Base-by-base conservation (phyloP, 2,113 vertebrate species). In the Gymnobelideus leadbeateri region DNA sequence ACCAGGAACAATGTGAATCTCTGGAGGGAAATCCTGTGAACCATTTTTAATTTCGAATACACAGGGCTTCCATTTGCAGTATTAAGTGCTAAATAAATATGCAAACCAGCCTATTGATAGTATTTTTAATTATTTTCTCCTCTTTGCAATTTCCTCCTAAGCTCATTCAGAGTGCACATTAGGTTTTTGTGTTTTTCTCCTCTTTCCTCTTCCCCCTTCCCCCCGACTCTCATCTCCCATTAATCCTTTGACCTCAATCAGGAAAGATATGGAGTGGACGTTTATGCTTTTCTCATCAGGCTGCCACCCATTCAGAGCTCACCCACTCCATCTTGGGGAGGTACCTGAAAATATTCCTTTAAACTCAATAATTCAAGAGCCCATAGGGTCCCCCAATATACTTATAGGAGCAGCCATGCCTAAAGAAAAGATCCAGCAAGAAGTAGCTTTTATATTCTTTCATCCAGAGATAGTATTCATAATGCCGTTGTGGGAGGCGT, bases 1-100 rank as follows among this genome's bases (percentile, higher is more conserved):
- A 90, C 77, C 61, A 92, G 53, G 57, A 91, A 50, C 57, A 93
- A 89, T 90, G 91, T 95, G 92, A 96, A 57, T 89, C 51, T 51
- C 43, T 43, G 49, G 46, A 2, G 31, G 68, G 77, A 49, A 61
- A n/a, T 12, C 51, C 31, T 92, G 51, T 61, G 91, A 89, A 92
- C 52, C 50, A 37, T 57, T 92, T 94, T 55, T 91, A 91, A 68
- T 49, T 84, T 84, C 68, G 43, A 43, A 43, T 28, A 93, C 51
- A 89, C 46, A 93, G 92, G 51, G 19, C 68, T 84, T 84, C 68
- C 52, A 93, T 94, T 68, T 57, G 91, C 23, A 51, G 4, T 53
- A 93, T 92, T 90, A 92, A 91, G n/a, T 68, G 37, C 90, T 51
- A 51, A 93, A 68, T 89, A 89, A 52, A 90, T 31, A 91, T 12